These are phyloP conservation scores for Elephantulus edwardii DNA, from an alignment of 2,113 vertebrate genomes.

Conservation along the genomic window DNA sequence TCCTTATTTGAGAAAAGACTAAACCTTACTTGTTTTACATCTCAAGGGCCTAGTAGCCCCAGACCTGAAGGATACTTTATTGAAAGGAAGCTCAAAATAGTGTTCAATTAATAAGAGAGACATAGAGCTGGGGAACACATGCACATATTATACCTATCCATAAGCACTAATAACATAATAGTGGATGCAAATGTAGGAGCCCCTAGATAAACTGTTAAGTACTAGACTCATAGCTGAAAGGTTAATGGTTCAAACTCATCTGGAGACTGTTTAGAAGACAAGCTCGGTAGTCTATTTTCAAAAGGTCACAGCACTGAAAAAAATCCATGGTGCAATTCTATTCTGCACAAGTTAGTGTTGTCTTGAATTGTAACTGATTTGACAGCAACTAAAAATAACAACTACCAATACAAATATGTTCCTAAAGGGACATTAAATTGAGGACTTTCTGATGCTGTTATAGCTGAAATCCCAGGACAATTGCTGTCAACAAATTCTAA, in stretches of 20 bases:
- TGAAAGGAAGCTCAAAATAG: neutral
- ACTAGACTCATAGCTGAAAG: neutral
- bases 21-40: neutral
- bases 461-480: neutral
- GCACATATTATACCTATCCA: neutral
- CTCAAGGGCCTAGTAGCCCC: neutral
- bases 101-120: too few relatives aligned
- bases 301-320: neutral
- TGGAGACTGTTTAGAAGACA: neutral
- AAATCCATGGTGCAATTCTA: neutral
- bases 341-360: neutral
- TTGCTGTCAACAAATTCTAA: neutral
- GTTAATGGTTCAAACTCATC: neutral
- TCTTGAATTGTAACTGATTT: neutral
- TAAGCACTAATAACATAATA: neutral
- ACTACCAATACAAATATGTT: neutral
- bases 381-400: neutral
- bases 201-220: neutral
- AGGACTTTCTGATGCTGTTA: neutral
- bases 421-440: neutral
- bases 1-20: neutral
- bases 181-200: neutral
- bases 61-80: neutral
- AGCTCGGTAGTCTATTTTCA: neutral
- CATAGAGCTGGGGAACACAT: neutral